Base-by-base conservation (phyloP, 2,113 vertebrate genomes). In the Xiphorhynchus elegans region DNA sequence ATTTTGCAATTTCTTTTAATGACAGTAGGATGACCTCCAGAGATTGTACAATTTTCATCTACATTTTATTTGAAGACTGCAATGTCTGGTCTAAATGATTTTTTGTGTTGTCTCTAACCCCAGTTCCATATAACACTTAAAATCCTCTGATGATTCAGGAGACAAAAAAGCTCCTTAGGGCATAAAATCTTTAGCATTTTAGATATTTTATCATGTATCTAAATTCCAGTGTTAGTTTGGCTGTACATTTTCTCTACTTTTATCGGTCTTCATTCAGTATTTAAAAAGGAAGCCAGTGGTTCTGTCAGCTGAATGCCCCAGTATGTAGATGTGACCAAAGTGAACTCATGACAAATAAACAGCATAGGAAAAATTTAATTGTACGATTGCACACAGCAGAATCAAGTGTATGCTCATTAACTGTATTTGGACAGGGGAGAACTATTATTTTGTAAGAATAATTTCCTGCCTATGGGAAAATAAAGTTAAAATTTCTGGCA, bases 1-100 rank as follows among this genome's bases (percentile, higher is more conserved):
- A 42, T 85, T 87, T 58, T 90, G 53, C 50, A 66, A 77, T 90
- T 93, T 85, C 13, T 80, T 96, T 88, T 86, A 66, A 55, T 83
- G 83, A 50, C 2, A 4, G n/a, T 50, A 80, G 46, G 56, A 62
- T 50, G 28, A 80, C 16, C 46, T 76, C 37, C 63, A 74, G 63
- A 80, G 21, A 73, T 81, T 93, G 70, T 92, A 53, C 12, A 28
- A 7, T 68, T 92, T 90, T 88, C 13, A 40, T 76, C 26, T 44
- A 52, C 7, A n/a, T 80, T 78, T 89, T 79, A 16, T 91, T 82
- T 87, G 77, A 91, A 89, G 55, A 33, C 14, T 35, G 42, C n/a
- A 60, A 4, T 75, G 70, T 31, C 35, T 84, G 15, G 13, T 68
- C 47, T 56, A 37, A 79, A 49, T 44, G 16, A 60, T 33, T 60